Evolutionary conservation across 1,140 invertebrate genomes (phyloP).

Genomic region (Halesus radiatus): DNA sequence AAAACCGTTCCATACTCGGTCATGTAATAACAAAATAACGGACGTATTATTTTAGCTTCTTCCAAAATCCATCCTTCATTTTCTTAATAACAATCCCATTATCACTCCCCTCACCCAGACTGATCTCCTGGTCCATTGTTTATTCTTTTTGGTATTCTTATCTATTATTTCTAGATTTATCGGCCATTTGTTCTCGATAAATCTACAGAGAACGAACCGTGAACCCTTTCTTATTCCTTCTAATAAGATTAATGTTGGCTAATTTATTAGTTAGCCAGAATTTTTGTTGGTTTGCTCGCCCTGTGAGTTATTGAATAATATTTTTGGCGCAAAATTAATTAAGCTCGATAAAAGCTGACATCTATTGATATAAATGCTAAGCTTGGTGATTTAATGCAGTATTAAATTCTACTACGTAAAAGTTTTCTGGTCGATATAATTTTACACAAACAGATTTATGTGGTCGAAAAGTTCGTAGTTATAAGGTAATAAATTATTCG

Average conservation of each 20-base stretch:
- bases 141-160: constrained; percentile 33
- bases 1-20: too few relatives aligned
- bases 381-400: background rate
- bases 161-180: constrained; percentile 39
- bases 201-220: constrained; percentile 25
- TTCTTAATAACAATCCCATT: constrained; percentile 34
- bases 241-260: constrained; percentile 24
- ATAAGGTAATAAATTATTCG: too few relatives aligned
- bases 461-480: too few relatives aligned
- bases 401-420: too few relatives aligned
- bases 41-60: background rate
- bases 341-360: constrained; percentile 9
- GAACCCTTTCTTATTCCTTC: constrained; percentile 20
- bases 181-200: constrained; percentile 26
- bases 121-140: constrained; percentile 13
- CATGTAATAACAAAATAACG: too few relatives aligned
- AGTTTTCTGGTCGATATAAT: too few relatives aligned
- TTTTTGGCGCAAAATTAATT: constrained; percentile 17
- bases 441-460: too few relatives aligned
- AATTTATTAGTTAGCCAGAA: constrained; percentile 17
- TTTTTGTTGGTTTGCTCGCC: background rate
- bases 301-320: constrained; percentile 1
- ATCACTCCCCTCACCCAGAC: background rate
- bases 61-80: constrained; percentile 12
- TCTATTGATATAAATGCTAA: background rate